Base-by-base conservation (phyloP, 2,113 vertebrate genomes). In the Phaethon lepturus region DNA sequence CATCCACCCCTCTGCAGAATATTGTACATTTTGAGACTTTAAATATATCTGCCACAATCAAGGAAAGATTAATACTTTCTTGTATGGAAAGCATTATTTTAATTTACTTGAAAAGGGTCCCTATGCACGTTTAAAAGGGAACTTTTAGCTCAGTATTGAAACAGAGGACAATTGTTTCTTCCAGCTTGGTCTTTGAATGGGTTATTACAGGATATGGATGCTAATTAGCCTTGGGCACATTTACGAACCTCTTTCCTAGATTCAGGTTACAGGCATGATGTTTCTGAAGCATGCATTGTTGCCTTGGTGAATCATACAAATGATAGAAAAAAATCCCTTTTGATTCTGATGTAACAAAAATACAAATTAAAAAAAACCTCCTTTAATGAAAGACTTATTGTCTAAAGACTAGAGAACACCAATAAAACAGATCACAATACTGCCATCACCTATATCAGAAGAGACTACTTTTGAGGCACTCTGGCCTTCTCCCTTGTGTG, bases 161-260 rank as follows among this genome's bases (percentile, higher is more conserved):
- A 88, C 35, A 82, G 56, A 90, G 38, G 35, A 90, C 53, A 73
- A 75, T 12, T 85, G 15, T 77, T 96, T 85, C 73, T 97, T 94
- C 53, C 40, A 66, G 18, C 19, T 85, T 75, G 68, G 69, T 63
- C 64, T 89, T 58, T 87, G 47, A 17, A 22, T 64, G 74, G n/a
- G 11, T 78, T 91, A 68, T 56, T 87, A 60, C 11, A 75, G 16
- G 40, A 78, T 68, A 81, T 23, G 23, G 73, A 90, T 91, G 22
- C 38, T 81, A 85, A 78, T 68, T 78, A 91, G 69, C 56, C 62
- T 66, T 83, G 10, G 67, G 63, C 50, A 73, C 26, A 80, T 62
- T 66, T 74, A 77, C 45, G 53, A 88, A 89, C 24, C 6, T 89
- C 71, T 88, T 95, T 72, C 26, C 40, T 79, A 88, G 29, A 88